phyloP scores from a whole-genome alignment of 64 coral and sea anemone species.

The Stylophora pistillata region DNA sequence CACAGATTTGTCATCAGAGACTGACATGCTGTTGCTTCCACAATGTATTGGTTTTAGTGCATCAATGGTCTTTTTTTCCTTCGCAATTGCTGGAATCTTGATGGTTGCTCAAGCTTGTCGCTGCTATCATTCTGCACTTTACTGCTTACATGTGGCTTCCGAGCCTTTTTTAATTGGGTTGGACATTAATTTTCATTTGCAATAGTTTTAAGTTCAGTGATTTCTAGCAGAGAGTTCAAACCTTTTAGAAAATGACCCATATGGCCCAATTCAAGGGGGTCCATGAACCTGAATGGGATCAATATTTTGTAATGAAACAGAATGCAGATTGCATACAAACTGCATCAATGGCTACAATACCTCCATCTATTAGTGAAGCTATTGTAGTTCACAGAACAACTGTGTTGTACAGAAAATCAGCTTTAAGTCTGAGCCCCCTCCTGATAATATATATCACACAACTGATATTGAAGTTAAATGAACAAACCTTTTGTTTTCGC shows the following conservation, averaged over 20 bases:
- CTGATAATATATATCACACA: not conserved
- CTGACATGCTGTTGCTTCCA: too few species aligned
- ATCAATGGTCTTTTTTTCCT: constrained; percentile 38
- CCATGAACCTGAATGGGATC: too few species aligned
- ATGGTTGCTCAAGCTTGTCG: constrained; percentile 20
- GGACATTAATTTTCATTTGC: not conserved
- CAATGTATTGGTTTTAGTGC: too few species aligned
- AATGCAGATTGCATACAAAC: too few species aligned
- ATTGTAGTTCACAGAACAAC: too few species aligned
- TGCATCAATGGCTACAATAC: too few species aligned
- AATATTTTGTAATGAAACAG: too few species aligned
- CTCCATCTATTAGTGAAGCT: too few species aligned
- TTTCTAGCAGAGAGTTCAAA: not conserved
- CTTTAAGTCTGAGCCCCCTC: constrained; percentile 1
- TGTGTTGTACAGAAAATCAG: too few species aligned
- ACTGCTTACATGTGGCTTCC: constrained; percentile 18
- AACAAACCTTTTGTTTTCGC: constrained; percentile 45
- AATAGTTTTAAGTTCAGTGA: constrained; percentile 33
- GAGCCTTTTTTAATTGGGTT: constrained; percentile 16
- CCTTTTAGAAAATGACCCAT: too few species aligned
- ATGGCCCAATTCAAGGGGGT: too few species aligned
- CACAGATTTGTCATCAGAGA: too few species aligned
- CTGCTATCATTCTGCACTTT: constrained; percentile 46
- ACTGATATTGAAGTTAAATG: constrained; percentile 11
- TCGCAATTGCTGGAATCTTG: constrained; percentile 24